A percentile compares a stretch with the other conserved stretches of the same genome.
These are phyloP conservation scores for Agapostemon virescens DNA, from an alignment of 2,888 invertebrate genomes.

Conservation along the genomic window DNA sequence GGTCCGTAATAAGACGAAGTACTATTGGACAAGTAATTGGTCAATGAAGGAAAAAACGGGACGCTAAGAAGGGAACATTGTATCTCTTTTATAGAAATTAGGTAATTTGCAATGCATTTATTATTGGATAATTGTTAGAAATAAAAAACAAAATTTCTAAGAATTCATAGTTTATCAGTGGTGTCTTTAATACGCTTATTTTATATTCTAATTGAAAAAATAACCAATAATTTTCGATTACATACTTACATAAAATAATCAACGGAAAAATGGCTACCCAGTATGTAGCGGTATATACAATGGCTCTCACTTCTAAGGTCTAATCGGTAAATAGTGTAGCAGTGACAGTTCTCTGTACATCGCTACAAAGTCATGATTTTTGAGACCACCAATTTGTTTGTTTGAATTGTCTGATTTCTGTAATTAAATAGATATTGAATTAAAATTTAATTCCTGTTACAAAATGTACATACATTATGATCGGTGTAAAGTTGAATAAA, in stretches of 20 bases:
- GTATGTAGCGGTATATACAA: background rate
- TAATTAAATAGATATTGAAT: background rate
- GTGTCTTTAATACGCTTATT: background rate
- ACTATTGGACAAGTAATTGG: background rate
- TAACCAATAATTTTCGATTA: background rate
- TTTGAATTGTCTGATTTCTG: background rate
- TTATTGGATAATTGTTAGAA: background rate
- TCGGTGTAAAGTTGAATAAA: slow-evolving; percentile 15
- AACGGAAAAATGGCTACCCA: background rate
- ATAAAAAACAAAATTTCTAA: background rate
- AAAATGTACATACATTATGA: background rate
- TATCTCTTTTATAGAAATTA: background rate
- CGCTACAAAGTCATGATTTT: slow-evolving; percentile 4
- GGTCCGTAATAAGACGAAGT: background rate
- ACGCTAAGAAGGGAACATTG: background rate
- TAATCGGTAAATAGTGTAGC: background rate
- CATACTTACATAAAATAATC: background rate
- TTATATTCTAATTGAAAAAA: background rate
- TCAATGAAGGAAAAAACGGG: background rate
- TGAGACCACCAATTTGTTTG: slow-evolving; percentile 1
- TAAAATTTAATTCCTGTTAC: background rate
- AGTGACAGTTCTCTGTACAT: slow-evolving; percentile 20
- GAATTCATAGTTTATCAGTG: background rate
- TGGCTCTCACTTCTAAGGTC: background rate
- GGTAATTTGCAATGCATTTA: background rate